A percentile compares a stretch with the other conserved stretches of the same genome.
phyloP scores from a whole-genome alignment of 2,888 invertebrate genomes.

The Drosophila pseudotalamancana region DNA sequence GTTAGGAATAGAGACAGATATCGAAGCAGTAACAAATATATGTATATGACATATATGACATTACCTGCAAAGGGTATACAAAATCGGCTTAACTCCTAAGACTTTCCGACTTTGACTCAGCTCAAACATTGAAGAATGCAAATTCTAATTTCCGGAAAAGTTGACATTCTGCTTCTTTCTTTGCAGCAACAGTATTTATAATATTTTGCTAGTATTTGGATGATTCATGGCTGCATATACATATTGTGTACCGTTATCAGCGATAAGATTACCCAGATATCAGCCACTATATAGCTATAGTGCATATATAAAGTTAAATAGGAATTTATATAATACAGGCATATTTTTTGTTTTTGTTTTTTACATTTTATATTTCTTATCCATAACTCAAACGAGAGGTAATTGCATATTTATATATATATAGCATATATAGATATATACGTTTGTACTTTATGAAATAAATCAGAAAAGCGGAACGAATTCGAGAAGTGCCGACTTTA shows the following conservation, averaged over 20 bases:
- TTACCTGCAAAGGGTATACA: no score
- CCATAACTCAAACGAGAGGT: constrained; percentile 5
- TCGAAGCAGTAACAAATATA: no score
- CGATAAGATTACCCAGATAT: constrained; percentile 30
- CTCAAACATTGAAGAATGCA: neutral
- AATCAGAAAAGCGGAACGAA: constrained; percentile 57
- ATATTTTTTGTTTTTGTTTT: no score
- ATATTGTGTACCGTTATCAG: constrained; percentile 7
- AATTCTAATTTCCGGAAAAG: neutral
- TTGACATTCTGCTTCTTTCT: neutral
- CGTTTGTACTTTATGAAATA: constrained; percentile 16
- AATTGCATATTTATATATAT: constrained; percentile 3
- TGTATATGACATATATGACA: no score
- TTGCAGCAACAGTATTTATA: no score
- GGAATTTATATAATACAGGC: no score
- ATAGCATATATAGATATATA: neutral
- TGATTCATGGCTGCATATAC: neutral
- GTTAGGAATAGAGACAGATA: no score
- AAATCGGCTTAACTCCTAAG: no score
- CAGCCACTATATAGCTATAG: neutral
- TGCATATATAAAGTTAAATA: no score
- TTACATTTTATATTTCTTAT: neutral
- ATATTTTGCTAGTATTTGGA: neutral
- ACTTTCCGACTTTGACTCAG: no score
- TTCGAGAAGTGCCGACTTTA: constrained; percentile 28